These are phyloP conservation scores for Cyrtonyx montezumae DNA, from an alignment of 2,113 vertebrate genomes.

Conservation along the genomic window DNA sequence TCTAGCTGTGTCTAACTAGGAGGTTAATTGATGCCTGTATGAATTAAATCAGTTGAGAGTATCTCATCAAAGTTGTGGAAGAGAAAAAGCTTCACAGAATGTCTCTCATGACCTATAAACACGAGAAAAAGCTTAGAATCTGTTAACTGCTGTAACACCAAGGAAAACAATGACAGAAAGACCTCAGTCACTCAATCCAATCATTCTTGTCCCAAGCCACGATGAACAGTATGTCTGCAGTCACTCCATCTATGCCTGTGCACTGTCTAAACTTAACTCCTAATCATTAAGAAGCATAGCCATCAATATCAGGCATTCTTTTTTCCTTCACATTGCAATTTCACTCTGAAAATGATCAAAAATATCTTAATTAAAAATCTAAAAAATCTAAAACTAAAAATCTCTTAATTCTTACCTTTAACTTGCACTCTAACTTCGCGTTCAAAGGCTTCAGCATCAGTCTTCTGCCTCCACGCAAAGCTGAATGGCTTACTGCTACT, in stretches of 20 bases:
- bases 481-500: background rate
- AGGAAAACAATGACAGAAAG: background rate
- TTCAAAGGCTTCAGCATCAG: background rate
- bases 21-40: background rate
- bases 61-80: background rate
- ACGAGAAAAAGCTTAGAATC: background rate
- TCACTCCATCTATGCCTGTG: background rate
- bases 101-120: background rate
- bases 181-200: background rate
- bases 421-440: background rate
- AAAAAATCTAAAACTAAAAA: no score
- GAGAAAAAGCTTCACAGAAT: background rate
- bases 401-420: background rate
- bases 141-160: background rate
- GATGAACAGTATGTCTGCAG: background rate
- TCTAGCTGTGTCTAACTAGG: background rate
- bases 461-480: background rate
- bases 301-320: fast-evolving
- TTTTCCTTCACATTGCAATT: background rate
- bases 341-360: background rate
- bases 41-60: background rate
- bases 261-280: background rate
- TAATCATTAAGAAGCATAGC: background rate
- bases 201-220: background rate
- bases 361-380: no score